Percentiles rank a stretch among this genome's conserved stretches.
phyloP scores from a whole-genome alignment of 2,113 vertebrate species.

The Dicrurus megarhynchus region DNA sequence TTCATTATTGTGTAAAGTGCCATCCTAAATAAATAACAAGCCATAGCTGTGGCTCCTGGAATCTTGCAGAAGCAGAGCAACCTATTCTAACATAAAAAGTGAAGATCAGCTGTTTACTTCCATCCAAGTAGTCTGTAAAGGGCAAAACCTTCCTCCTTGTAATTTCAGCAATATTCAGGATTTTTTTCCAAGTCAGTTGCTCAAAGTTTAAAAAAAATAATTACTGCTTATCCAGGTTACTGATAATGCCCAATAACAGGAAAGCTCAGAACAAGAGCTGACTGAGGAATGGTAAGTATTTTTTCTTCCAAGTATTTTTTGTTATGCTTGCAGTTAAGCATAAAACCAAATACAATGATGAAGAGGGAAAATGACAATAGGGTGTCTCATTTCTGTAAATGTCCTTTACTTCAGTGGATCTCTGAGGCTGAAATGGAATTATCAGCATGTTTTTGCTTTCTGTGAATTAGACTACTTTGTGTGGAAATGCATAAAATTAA shows the following conservation, averaged over 20 bases:
- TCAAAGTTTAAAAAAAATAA: not conserved
- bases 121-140: not conserved
- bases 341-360: not conserved
- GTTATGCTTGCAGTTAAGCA: not conserved
- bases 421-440: not conserved
- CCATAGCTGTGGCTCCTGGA: not conserved
- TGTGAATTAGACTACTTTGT: not conserved
- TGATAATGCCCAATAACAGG: not conserved
- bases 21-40: not conserved
- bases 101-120: not conserved
- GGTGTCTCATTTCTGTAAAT: not conserved
- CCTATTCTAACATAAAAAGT: not conserved
- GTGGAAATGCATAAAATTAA: not conserved
- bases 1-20: not conserved
- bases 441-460: not conserved
- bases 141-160: not conserved
- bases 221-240: not conserved
- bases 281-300: not conserved
- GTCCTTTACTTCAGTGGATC: not conserved
- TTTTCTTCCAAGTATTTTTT: not conserved
- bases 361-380: not conserved
- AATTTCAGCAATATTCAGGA: not conserved
- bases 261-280: not conserved
- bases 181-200: not conserved
- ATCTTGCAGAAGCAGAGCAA: not conserved